Evolutionary conservation across 2,113 vertebrate species (phyloP), one percentile per base, ranked within the genome.

Genomic region (Gopherus flavomarginatus): DNA sequence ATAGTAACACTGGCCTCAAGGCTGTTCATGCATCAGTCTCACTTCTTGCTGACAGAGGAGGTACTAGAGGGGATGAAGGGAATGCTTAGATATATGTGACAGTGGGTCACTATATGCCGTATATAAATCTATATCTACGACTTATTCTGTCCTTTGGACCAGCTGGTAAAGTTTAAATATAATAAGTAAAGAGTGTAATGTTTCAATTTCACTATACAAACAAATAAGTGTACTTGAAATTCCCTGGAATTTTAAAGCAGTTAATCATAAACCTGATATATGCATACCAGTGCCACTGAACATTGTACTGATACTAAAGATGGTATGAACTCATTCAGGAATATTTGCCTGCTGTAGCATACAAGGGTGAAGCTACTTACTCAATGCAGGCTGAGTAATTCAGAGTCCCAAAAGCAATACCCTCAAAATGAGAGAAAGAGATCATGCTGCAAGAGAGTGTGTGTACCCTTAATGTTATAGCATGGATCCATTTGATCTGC

Each of bases 191-290:
- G 87, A 79, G 88, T 96, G 91, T 35, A 49, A 92, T 53, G 91
- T 85, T 92, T 93, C 88, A 57, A 93, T 95, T 95, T 96, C 89
- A 27, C 49, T 90, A 91, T 49, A 80, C 84, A 95, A 97, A 92
- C 93, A 97, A 96, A 95, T 91, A 94, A 94, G 96, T 95, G 89
- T 87, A 62, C 88, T 91, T 88, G 38, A 49, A 91, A 94, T 98
- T 97, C 95, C 84, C 79, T 83, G 91, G 97, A 98, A 97, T 97
- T 97, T 97, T 96, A 96, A 97, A 86, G 50, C 72, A 85, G 97
- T 98, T 98, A 98, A 98, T 97, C 91, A 98, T 97, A 98, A 98
- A 97, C 96, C 81, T 62, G 82, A 77, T 95, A 97, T 97, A 97
- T 98, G 91, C 95, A 90, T 96, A 95, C 94, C 88, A 91, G 0